Conservation (phyloP, 2,113 vertebrate genomes). For the Chlamydotis undulata region DNA sequence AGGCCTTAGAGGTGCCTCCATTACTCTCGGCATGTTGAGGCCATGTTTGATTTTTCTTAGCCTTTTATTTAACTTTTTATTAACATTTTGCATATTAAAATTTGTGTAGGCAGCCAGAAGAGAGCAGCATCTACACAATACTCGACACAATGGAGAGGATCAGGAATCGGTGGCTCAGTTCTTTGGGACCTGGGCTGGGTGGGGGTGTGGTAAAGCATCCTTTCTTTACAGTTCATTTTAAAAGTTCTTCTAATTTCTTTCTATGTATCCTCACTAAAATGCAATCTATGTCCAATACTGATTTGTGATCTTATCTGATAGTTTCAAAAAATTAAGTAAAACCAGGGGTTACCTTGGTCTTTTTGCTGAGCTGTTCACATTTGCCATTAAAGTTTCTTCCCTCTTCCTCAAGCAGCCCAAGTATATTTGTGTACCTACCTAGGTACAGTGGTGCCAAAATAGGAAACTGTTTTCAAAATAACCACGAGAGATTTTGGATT, state of each 20-base stretch:
- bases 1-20: neutral
- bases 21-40: neutral
- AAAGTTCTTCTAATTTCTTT: neutral
- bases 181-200: slow-evolving; percentile 4
- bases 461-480: slow-evolving; percentile 9
- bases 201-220: neutral
- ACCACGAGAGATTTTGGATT: neutral
- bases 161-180: slow-evolving; percentile 32
- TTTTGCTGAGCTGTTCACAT: neutral
- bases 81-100: slow-evolving; percentile 69
- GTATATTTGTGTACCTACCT: neutral
- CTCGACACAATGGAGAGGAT: slow-evolving; percentile 36
- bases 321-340: neutral
- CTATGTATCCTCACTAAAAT: neutral
- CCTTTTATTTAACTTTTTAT: slow-evolving; percentile 48
- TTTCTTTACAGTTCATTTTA: neutral
- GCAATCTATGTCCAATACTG: neutral
- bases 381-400: neutral
- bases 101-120: slow-evolving; percentile 73
- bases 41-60: slow-evolving; percentile 18
- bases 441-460: neutral
- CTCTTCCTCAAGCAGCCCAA: neutral
- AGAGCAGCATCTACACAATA: slow-evolving; percentile 75
- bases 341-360: neutral
- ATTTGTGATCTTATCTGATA: neutral